Conservation (phyloP, 2,888 invertebrate genomes). For the Ctena decussata region DNA sequence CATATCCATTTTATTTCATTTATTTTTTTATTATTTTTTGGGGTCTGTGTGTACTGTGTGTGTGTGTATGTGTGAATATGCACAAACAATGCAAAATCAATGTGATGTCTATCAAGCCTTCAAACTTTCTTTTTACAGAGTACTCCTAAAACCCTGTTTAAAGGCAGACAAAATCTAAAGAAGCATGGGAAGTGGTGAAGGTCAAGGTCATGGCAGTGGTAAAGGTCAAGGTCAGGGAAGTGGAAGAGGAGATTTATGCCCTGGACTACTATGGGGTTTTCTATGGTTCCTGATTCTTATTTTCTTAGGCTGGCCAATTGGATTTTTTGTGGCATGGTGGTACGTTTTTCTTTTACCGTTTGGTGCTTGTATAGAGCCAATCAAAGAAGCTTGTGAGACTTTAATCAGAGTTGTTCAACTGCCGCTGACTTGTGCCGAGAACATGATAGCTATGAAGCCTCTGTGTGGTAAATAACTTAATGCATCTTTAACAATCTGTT, state of each 20-base stretch:
- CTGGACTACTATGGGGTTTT: constrained; percentile 82
- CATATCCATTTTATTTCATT: no score
- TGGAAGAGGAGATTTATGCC: constrained; percentile 67
- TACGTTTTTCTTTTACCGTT: constrained; percentile 86
- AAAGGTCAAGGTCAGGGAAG: constrained; percentile 71
- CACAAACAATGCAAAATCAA: no score
- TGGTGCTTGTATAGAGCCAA: constrained; percentile 78
- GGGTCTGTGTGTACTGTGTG: no score
- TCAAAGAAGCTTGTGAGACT: constrained; percentile 82
- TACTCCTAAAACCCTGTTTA: no score
- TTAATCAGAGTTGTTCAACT: constrained; percentile 83
- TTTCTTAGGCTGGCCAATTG: constrained; percentile 85
- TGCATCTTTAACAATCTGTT: no score
- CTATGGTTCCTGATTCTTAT: constrained; percentile 85
- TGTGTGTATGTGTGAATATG: no score
- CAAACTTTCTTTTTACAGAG: no score
- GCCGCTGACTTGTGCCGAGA: constrained; percentile 83
- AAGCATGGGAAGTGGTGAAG: constrained; percentile 72
- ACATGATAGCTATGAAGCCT: constrained; percentile 85
- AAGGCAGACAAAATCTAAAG: background rate
- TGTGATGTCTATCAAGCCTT: no score
- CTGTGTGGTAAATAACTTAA: constrained; percentile 79
- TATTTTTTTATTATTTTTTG: no score
- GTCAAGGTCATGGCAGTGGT: constrained; percentile 72
- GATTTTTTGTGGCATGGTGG: constrained; percentile 83